Base-by-base conservation (phyloP, 2,113 vertebrate species). In the Polyodon spathula region DNA sequence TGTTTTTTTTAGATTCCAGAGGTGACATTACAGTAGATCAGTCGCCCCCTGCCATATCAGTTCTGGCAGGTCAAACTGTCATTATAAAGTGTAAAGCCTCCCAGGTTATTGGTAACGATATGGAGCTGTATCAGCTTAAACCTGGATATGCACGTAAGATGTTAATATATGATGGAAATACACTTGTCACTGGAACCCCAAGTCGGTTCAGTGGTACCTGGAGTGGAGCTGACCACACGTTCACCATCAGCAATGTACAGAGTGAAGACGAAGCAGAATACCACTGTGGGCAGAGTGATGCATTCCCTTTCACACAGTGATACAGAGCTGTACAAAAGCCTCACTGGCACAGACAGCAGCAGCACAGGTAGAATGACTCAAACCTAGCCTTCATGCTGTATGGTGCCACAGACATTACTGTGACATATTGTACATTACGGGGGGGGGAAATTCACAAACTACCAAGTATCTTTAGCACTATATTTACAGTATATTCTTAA, bases 241-340 rank as follows among this genome's bases (percentile, higher is more conserved):
- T 63, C 43, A 63, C 61, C 54, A 63, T 63, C 54, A 38, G 41
- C 38, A 53, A 54, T 9, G 61, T 63, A 8, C 54, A 63, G 42
- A 6, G 42, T 6, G 61, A 63, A 43, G 61, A 63, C 56, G 53
- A 63, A 37, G 61, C 61, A 1, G 54, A 63, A 41, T 63, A 63
- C 38, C 42, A 56, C 42, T 63, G 61, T 63, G 53, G 11, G 2
- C 61, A 63, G 4, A 56, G 16, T 63, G 12, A 63, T 12, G 15
- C 16, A 14, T 1, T 0, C 10, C 61, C 61, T 12, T 8, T 62
- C 60, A 62, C 60, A 55, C 60, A 62, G 60, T 62, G 60, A 55
- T 54, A 62, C 44, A 55, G 42, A 6, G 10, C 58, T 17, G 17
- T 48, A 60, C 58, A 60, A 60, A 60, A 60, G 48, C 58, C 59